Evolutionary conservation across 2,888 invertebrate genomes (phyloP).

Genomic region (Xestia sexstrigata): DNA sequence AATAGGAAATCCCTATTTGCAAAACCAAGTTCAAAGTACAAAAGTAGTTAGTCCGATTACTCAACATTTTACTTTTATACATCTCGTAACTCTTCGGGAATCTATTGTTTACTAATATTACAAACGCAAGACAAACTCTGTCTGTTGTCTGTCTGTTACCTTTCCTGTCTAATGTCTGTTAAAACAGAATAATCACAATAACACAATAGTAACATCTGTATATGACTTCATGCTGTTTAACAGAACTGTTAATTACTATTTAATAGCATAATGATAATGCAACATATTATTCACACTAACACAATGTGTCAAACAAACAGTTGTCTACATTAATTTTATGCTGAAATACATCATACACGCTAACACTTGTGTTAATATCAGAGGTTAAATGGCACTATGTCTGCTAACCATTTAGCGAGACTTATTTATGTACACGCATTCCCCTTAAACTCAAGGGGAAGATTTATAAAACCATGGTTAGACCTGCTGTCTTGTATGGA

Average conservation of each 20-base stretch:
- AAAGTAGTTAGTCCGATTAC: too few relatives aligned
- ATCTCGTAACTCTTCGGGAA: too few relatives aligned
- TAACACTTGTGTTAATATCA: background rate
- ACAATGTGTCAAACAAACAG: too few relatives aligned
- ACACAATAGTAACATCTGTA: background rate
- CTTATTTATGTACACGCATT: too few relatives aligned
- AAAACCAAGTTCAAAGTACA: background rate
- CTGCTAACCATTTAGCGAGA: conserved; percentile 1
- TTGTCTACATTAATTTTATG: too few relatives aligned
- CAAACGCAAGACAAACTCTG: background rate
- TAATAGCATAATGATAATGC: too few relatives aligned
- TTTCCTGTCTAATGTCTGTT: background rate
- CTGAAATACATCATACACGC: background rate
- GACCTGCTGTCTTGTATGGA: too few relatives aligned
- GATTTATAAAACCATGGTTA: too few relatives aligned
- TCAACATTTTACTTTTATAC: too few relatives aligned
- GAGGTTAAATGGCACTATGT: conserved; percentile 13
- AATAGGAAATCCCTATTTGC: background rate
- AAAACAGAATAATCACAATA: background rate
- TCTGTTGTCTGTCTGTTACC: background rate
- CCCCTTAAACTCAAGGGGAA: too few relatives aligned
- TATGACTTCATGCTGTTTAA: background rate
- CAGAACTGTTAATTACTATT: too few relatives aligned
- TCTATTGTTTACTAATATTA: background rate
- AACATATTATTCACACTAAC: too few relatives aligned